A percentile compares a stretch with the other conserved stretches of the same genome.
Conservation (phyloP, 2,113 vertebrate species). For the Pycnonotus jocosus region DNA sequence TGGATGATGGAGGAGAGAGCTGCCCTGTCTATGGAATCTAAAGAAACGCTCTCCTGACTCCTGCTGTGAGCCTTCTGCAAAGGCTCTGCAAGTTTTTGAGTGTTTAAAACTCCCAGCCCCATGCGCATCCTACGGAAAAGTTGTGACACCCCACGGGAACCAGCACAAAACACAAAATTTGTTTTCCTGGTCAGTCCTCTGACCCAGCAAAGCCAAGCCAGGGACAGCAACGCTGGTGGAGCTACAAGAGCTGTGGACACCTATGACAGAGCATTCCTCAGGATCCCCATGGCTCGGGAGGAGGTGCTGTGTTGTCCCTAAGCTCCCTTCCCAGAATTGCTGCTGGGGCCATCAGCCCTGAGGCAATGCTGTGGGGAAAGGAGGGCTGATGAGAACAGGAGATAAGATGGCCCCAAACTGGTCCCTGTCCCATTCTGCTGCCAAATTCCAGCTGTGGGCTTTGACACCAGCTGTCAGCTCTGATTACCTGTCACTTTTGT, state of each 20-base stretch:
- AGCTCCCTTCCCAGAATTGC: neutral
- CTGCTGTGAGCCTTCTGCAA: neutral
- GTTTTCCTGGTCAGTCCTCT: neutral
- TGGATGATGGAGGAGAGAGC: neutral
- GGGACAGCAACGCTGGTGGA: neutral
- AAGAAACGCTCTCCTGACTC: neutral
- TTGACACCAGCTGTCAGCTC: slow-evolving; percentile 21
- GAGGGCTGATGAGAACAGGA: neutral
- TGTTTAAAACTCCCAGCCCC: neutral
- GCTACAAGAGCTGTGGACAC: neutral
- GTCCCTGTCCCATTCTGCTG: neutral
- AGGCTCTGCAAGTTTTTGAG: neutral
- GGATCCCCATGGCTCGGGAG: neutral
- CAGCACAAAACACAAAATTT: neutral
- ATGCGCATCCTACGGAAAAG: neutral
- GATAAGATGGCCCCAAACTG: neutral
- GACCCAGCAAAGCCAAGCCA: neutral
- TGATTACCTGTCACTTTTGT: neutral
- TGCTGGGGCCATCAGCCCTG: neutral
- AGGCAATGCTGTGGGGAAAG: rapidly evolving
- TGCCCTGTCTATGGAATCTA: neutral
- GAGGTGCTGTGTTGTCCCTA: neutral
- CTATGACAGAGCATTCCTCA: rapidly evolving
- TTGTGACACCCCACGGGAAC: rapidly evolving
- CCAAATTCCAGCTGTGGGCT: neutral